Percentiles rank a stretch among this genome's conserved stretches.
Evolutionary conservation across 2,797 vertebrate genomes (phyloP).

Genomic region (Lophotriccus pileatus): DNA sequence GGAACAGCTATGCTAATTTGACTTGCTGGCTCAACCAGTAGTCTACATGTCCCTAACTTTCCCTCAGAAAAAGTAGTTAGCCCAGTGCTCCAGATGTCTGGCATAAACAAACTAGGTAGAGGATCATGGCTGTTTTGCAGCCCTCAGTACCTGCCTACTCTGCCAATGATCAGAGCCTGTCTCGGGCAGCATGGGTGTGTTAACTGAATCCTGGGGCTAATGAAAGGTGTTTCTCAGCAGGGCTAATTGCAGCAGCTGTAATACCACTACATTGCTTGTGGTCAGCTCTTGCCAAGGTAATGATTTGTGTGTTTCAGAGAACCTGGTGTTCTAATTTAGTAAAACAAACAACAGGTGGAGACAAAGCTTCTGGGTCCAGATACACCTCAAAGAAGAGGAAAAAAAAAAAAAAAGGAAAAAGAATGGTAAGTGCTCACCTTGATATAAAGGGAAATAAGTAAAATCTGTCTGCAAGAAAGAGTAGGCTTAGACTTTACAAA

Average conservation of each 20-base stretch:
- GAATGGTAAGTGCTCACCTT: background rate
- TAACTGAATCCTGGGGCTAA: background rate
- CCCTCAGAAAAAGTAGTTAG: background rate
- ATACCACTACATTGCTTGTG: background rate
- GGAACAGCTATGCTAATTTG: background rate
- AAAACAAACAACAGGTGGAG: background rate
- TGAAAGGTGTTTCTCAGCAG: background rate
- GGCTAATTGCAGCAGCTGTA: background rate
- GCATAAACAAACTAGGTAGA: background rate
- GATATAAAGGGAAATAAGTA: background rate
- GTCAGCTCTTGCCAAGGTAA: background rate
- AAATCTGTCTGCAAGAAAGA: background rate
- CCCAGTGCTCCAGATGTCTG: background rate
- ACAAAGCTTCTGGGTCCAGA: background rate
- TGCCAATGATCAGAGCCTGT: background rate
- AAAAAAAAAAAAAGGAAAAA: background rate
- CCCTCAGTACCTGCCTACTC: background rate
- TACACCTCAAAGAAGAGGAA: rapidly evolving
- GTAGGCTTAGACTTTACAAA: background rate
- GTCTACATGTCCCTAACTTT: background rate
- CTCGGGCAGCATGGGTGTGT: background rate
- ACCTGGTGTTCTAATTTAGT: background rate
- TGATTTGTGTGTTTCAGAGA: background rate
- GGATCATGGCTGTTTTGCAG: background rate
- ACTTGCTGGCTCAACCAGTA: background rate